These are phyloP conservation scores for Calliphora vicina DNA, from an alignment of 1,140 invertebrate species.

Conservation along the genomic window DNA sequence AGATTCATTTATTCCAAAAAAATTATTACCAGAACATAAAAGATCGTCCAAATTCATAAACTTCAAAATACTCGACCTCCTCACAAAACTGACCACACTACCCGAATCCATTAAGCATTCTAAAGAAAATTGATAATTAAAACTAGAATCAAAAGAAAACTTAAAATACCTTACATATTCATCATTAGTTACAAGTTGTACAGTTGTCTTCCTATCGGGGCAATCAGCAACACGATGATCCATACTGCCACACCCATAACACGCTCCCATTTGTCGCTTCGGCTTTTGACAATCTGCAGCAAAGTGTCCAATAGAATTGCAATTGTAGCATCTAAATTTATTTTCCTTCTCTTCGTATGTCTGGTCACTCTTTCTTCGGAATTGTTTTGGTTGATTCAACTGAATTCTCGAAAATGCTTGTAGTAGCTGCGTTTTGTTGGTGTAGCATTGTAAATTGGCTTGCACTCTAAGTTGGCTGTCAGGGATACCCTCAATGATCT, in stretches of 20 bases:
- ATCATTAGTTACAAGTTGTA: neutral
- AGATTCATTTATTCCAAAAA: constrained; percentile 37
- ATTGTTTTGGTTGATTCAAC: neutral
- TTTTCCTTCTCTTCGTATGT: neutral
- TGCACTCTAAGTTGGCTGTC: neutral
- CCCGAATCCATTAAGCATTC: constrained; percentile 36
- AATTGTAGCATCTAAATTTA: neutral
- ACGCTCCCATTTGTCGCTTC: constrained; percentile 28
- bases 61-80: neutral
- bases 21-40: no score
- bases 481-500: constrained; percentile 27
- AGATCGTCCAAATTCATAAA: neutral
- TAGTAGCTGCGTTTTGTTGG: neutral
- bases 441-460: neutral
- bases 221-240: neutral
- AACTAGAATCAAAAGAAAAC: constrained; percentile 12
- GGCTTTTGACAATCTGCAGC: constrained; percentile 34
- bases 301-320: constrained; percentile 21
- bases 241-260: constrained; percentile 25
- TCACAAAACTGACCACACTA: constrained; percentile 35
- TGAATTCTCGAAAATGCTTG: constrained; percentile 34
- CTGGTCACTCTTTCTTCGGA: neutral
- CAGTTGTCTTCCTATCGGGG: neutral
- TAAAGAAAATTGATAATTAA: no score
- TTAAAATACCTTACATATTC: constrained; percentile 35